Base-by-base conservation (phyloP, 2,888 invertebrate genomes). In the Diarsia mendica region DNA sequence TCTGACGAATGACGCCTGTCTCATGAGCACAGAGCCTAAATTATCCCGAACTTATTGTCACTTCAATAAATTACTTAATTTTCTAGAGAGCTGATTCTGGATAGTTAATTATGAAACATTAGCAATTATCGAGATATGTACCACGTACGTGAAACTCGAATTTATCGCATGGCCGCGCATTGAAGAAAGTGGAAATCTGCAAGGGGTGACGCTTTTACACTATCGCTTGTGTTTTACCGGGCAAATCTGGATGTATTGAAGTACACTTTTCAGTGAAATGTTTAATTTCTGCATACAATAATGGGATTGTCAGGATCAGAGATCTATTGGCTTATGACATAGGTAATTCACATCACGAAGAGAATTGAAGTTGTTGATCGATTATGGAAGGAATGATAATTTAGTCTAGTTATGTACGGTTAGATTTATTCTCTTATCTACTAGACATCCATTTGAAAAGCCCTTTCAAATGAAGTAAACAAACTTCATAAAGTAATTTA, bases 131-230 rank as follows among this genome's bases (percentile, higher is more conserved):
- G 81, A 89, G 89, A 89, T 89, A 88, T 87, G 87, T 89, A 87
- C 86, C 87, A 81, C 85, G 89, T 88, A 90, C 91, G 92, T 91
- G 92, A 93, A 93, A 93, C 91, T 89, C 88, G 89, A 91, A 91
- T 93, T 91, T 88, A 91, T 90, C 93, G 94, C 94, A 90, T 92
- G 91, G 93, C 88, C 90, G 94, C 90, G 86, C 90, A 87, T 88
- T 83, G 89, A 93, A 91, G 92, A 94, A 94, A 94, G 94, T 94
- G 93, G 92, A 93, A 93, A 93, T 91, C 90, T 89, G 86, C 83
- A 87, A 89, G 87, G 88, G 88, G 88, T 88, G 87, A 86, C 85
- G 88, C 85, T 89, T 89, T 83, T 83, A 68, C 70, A 82, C 80
- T 77, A 82, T 78, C 79, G 83, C 80, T 80, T 80, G 69, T 88